Evolutionary conservation across 2,113 vertebrate species (phyloP), one percentile per base, ranked within the genome.

Genomic region (Ovis canadensis): DNA sequence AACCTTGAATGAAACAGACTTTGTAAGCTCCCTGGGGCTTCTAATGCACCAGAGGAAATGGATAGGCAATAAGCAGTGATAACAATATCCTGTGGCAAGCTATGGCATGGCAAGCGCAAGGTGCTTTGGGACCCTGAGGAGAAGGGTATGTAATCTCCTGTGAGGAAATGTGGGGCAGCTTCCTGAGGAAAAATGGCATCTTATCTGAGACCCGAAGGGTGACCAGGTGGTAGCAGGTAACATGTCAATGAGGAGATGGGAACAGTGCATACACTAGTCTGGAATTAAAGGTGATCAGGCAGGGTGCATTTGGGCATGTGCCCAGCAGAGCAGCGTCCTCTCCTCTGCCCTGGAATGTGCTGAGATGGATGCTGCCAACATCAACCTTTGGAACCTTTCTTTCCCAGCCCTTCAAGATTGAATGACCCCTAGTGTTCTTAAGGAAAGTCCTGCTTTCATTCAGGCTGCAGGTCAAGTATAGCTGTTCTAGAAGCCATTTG

Each of bases 271-370:
- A 3, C 11, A 2, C 3, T 9, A 16, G 25, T 45, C 88, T 87
- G 52, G 31, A 43, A 57, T 21, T 57, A 74, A 36, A 84, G 57
- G 64, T 62, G 27, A 45, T 84, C 25, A 67, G 36, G 40, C 33
- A 25, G 29, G 29, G 29, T 27, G 16, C 55, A 9, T 19, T n/a
- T 6, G 43, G 6, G 13, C 14, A 40, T 29, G 14, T 95, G n/a
- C 25, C 45, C 19, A 7, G 40, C n/a, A 64, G 45, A 64, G 23
- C 1, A 0, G 1, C 7, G 4, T 40, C 50, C 27, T 95, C 9
- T 17, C 48, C 52, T 84, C 14, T 81, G 29, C 78, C 33, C 62
- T 55, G 25, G 19, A 81, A 48, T 36, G 36, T n/a, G 36, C 16
- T 83, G 23, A 36, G 55, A 3, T 54, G 23, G 31, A 10, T 17